phyloP scores from a whole-genome alignment of 2,797 vertebrate species.

The Champsocephalus gunnari region DNA sequence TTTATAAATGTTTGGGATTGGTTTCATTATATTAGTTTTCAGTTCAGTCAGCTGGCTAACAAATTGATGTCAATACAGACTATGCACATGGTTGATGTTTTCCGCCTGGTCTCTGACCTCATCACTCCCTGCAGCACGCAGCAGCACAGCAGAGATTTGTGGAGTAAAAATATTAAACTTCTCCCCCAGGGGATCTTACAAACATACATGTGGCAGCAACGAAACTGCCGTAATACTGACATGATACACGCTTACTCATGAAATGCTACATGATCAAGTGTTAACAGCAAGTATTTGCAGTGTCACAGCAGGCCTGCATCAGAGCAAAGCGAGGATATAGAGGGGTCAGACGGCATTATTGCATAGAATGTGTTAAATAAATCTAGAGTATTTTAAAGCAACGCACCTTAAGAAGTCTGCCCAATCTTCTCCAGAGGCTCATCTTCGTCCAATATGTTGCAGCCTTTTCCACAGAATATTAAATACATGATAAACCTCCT shows the following conservation, averaged over 20 bases:
- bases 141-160: constrained; percentile 6
- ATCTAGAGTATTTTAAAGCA: constrained; percentile 3
- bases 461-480: background rate
- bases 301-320: background rate
- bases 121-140: constrained; percentile 13
- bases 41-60: constrained; percentile 13
- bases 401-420: background rate
- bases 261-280: background rate
- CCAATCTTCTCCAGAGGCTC: background rate
- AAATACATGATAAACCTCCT: background rate
- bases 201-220: constrained; percentile 19
- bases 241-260: background rate
- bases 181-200: background rate
- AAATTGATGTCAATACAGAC: constrained; percentile 26
- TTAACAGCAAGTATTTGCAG: background rate
- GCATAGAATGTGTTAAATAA: constrained; percentile 2
- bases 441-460: background rate
- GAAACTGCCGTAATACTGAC: background rate
- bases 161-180: constrained; percentile 36
- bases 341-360: background rate
- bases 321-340: background rate
- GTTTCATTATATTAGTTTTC: constrained; percentile 22
- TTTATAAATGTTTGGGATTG: background rate
- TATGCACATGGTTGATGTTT: constrained; percentile 25
- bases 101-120: constrained; percentile 26